phyloP scores from a whole-genome alignment of 2,113 vertebrate species.

The Actenoides hombroni region DNA sequence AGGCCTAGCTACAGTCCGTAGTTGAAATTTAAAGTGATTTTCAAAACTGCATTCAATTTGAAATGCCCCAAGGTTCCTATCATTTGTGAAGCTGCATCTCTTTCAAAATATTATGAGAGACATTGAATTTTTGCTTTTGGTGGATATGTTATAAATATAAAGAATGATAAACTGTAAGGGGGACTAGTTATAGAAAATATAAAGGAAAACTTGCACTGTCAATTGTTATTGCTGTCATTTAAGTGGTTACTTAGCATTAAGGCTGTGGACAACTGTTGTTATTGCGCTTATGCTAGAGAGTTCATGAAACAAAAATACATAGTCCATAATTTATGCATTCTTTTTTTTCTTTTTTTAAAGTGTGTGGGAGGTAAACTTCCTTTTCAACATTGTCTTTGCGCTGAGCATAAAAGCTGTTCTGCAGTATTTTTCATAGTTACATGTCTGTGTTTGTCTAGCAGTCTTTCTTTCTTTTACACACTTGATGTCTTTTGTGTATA shows the following conservation, averaged over 20 bases:
- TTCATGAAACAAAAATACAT: background rate
- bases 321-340: background rate
- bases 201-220: background rate
- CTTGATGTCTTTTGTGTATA: background rate
- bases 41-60: constrained; percentile 45
- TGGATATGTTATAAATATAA: constrained; percentile 10
- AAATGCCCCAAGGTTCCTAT: constrained; percentile 56
- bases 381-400: background rate
- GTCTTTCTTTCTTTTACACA: background rate
- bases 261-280: background rate
- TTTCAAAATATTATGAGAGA: constrained; percentile 23
- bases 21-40: constrained; percentile 64
- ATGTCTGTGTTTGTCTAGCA: background rate
- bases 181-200: background rate
- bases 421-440: background rate
- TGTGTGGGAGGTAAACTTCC: background rate
- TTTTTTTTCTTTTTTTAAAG: background rate
- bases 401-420: background rate
- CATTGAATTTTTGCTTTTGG: constrained; percentile 19
- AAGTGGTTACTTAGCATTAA: background rate
- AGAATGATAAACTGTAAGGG: background rate
- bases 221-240: background rate
- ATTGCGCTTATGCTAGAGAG: background rate
- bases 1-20: constrained; percentile 32
- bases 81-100: constrained; percentile 15